Percentiles rank a stretch among this genome's conserved stretches.
Evolutionary conservation across 2,888 invertebrate genomes (phyloP).

Genomic region (Electrophaes corylata): DNA sequence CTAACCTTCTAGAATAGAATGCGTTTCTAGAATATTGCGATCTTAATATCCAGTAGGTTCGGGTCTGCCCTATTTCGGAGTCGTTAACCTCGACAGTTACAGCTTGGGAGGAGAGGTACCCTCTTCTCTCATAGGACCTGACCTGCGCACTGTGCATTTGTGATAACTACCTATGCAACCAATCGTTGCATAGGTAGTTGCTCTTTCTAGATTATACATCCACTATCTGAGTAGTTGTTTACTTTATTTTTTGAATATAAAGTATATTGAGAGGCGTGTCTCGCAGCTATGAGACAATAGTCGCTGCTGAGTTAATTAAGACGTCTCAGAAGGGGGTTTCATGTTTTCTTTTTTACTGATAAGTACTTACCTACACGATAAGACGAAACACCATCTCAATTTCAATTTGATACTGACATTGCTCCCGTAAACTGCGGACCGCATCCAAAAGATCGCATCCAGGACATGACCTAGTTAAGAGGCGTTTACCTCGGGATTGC

Average conservation of each 20-base stretch:
- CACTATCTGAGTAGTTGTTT: too few species aligned
- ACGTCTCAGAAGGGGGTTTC: too few species aligned
- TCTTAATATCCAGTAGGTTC: too few species aligned
- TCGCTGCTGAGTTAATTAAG: too few species aligned
- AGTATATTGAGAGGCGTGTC: too few species aligned
- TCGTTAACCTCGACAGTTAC: conserved; percentile 7
- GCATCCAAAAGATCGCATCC: not conserved
- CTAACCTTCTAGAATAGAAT: too few species aligned
- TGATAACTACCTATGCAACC: not conserved
- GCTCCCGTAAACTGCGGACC: not conserved
- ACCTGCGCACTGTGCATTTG: not conserved
- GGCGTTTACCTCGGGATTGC: not conserved
- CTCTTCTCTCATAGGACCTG: not conserved
- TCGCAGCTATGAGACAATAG: too few species aligned
- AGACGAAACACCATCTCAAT: not conserved
- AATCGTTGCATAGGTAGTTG: not conserved
- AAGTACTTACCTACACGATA: too few species aligned
- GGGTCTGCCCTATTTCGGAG: conserved; percentile 5
- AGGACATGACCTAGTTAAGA: not conserved
- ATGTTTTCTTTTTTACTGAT: too few species aligned
- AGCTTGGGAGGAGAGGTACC: not conserved
- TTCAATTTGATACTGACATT: not conserved
- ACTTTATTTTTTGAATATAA: too few species aligned
- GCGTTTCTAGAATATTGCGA: too few species aligned
- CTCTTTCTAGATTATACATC: not conserved